Evolutionary conservation across 2,113 vertebrate genomes (phyloP), one percentile per base, ranked within the genome.

Genomic region (Pseudorasbora parva): DNA sequence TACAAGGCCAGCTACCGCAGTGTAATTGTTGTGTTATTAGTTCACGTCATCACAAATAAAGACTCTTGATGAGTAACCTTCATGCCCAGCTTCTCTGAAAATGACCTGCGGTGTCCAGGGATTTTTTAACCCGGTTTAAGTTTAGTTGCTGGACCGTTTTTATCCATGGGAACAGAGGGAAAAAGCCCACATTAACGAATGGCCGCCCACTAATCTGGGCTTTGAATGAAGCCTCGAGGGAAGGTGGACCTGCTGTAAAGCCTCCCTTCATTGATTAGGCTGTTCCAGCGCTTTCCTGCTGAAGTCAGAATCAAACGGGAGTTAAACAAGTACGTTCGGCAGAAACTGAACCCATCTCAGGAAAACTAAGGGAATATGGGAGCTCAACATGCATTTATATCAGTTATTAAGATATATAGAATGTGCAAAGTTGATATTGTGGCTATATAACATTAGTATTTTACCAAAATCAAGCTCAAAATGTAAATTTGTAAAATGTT

Each of bases 261-360:
- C 23, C 68, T 14, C 72, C 19, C 62, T 75, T 82, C 82, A 87
- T 87, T 89, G 88, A 87, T 89, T 78, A 85, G 76, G n/a, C 9
- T 33, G 8, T 64, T 56, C 60, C 43, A 49, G 37, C 14, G 57
- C 45, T 66, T 73, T 74, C 37, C 57, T 82, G 60, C n/a, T 62
- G 57, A 77, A 56, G 68, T 43, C 27, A 69, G 25, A 51, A 27
- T 78, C 78, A 68, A 51, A 41, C 66, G 43, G 64, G 56, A 54
- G n/a, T n/a, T n/a, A n/a, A n/a, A n/a, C n/a, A n/a, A n/a, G n/a
- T n/a, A n/a, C n/a, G n/a, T n/a, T n/a, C n/a, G n/a, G n/a, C n/a
- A n/a, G n/a, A n/a, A n/a, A n/a, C n/a, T n/a, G n/a, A n/a, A 66
- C 51, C 77, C 54, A 71, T 37, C 62, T 66, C 64, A 19, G 9